Evolutionary conservation across 2,888 invertebrate species (phyloP).

Genomic region (Altica lythri): DNA sequence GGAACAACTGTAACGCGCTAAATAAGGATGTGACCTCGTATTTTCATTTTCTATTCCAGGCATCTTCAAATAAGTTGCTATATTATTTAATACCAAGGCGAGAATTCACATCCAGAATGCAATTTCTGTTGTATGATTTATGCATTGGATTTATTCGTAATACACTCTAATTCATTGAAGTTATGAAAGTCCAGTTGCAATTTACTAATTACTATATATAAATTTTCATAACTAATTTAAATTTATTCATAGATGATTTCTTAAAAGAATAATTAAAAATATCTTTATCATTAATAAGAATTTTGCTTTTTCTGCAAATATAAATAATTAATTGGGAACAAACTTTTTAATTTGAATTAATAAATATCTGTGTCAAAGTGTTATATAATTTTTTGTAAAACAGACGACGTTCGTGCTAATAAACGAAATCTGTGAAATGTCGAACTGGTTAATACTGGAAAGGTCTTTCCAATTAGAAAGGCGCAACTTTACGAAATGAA

Average conservation of each 20-base stretch:
- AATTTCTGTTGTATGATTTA: slow-evolving; percentile 21
- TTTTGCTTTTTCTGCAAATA: no score
- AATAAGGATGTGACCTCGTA: not conserved
- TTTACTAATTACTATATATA: no score
- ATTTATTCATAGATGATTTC: no score
- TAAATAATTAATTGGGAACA: no score
- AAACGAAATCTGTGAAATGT: slow-evolving; percentile 14
- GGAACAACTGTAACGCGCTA: no score
- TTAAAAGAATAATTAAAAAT: no score
- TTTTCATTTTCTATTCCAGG: slow-evolving; percentile 1
- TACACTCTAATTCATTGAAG: slow-evolving; percentile 11
- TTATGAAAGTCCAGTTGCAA: no score
- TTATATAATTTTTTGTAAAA: no score
- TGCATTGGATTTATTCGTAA: slow-evolving; percentile 23
- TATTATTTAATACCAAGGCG: slow-evolving; percentile 25
- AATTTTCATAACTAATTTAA: no score
- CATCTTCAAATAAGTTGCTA: slow-evolving; percentile 8
- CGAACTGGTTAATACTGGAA: slow-evolving; percentile 16
- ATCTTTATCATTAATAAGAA: no score
- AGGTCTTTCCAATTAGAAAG: slow-evolving; percentile 23
- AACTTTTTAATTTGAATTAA: no score
- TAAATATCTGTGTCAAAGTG: no score
- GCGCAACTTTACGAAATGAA: slow-evolving; percentile 25
- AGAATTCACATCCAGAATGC: slow-evolving; percentile 16
- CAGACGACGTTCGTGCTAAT: not conserved